A percentile compares a stretch with the other conserved stretches of the same genome.
phyloP scores from a whole-genome alignment of 2,113 vertebrate genomes.

The Bettongia penicillata region DNA sequence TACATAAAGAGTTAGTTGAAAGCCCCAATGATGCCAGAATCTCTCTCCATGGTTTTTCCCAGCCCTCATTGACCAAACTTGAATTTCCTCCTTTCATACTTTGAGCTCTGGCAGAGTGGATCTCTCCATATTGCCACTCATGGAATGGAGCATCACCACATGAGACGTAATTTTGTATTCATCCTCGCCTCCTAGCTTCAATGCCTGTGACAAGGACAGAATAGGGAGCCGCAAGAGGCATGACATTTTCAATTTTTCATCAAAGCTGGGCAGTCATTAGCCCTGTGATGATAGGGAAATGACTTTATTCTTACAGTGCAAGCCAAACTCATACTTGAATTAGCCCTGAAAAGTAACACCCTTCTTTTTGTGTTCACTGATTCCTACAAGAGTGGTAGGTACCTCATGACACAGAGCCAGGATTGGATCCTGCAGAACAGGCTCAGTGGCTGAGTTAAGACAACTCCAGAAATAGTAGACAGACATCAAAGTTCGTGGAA shows the following conservation, averaged over 20 bases:
- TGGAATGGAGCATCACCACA: slow-evolving; percentile 6
- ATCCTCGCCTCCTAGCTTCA: slow-evolving; percentile 13
- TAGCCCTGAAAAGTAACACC: slow-evolving; percentile 17
- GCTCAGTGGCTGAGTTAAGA: background rate
- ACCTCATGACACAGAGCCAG: background rate
- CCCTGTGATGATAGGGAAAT: slow-evolving; percentile 47
- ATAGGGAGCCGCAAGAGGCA: slow-evolving; percentile 19
- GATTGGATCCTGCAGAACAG: background rate
- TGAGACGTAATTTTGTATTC: background rate
- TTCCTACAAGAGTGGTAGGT: background rate
- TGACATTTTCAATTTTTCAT: background rate
- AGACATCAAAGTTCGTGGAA: background rate
- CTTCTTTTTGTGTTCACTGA: slow-evolving; percentile 28
- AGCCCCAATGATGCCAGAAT: background rate
- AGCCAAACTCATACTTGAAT: background rate
- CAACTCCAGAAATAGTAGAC: background rate
- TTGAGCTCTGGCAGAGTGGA: slow-evolving; percentile 13
- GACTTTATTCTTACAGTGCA: background rate
- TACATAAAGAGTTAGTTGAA: background rate
- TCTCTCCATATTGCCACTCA: background rate
- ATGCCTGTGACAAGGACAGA: slow-evolving; percentile 46
- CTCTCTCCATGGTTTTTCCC: background rate
- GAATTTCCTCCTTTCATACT: slow-evolving; percentile 32
- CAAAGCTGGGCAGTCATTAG: slow-evolving; percentile 25
- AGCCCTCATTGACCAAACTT: slow-evolving; percentile 36